Percentiles rank a stretch among this genome's conserved stretches.
These are phyloP conservation scores for Platysteira castanea DNA, from an alignment of 2,113 vertebrate species.

Conservation along the genomic window DNA sequence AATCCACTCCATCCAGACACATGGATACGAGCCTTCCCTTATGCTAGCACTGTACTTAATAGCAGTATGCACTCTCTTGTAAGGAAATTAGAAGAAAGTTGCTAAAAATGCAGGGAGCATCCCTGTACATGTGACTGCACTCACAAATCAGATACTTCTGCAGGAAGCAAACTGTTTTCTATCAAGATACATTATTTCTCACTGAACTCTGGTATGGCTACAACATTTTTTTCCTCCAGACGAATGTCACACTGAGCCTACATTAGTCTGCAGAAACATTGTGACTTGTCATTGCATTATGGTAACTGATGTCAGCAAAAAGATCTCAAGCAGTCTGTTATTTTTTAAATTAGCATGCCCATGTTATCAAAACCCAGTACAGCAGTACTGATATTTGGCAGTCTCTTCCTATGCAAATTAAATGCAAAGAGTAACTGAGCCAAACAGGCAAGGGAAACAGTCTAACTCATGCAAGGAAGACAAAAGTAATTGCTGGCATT, in stretches of 20 bases:
- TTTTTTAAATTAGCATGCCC: neutral
- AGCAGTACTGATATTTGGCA: neutral
- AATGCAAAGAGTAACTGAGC: neutral
- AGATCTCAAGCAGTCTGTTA: neutral
- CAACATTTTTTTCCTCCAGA: neutral
- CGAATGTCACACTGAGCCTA: neutral
- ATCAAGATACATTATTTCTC: neutral
- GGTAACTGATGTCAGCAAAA: neutral
- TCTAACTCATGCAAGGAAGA: neutral
- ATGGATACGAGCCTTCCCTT: neutral
- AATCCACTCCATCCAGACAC: neutral
- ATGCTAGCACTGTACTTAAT: neutral
- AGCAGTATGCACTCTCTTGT: neutral
- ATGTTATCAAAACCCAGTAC: neutral
- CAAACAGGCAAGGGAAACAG: neutral
- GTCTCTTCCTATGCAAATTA: neutral
- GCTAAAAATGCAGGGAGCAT: neutral
- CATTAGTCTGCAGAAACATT: neutral
- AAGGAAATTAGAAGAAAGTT: neutral
- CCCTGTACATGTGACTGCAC: neutral
- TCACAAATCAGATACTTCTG: neutral
- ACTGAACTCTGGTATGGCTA: neutral
- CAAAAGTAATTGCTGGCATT: neutral
- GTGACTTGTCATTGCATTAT: neutral
- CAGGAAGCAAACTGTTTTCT: neutral